Evolutionary conservation across 2,888 invertebrate genomes (phyloP), one percentile per base, ranked within the genome.

Genomic region (Mythimna impura): DNA sequence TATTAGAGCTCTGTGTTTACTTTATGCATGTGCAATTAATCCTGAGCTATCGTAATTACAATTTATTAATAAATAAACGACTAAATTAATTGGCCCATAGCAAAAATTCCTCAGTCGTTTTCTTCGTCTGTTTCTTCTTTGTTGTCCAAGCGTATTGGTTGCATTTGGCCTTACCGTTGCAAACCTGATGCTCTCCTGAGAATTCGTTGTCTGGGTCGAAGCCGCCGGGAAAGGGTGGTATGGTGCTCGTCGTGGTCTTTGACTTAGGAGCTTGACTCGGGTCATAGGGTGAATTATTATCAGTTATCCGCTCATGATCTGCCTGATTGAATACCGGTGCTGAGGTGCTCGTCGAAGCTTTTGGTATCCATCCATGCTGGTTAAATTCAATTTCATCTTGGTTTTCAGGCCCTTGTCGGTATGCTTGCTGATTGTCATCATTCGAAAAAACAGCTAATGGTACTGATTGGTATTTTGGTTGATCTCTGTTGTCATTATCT

Each of bases 171-270:
- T 72, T 71, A 9, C n/a, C 67, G 10, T 14, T 61, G n/a, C 79
- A 80, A 8, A 80, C 9, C 14, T 34, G 2, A 8, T 25, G 12
- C 5, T 40, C n/a, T 4, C 3, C 54, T 30, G 57, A 20, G 12
- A n/a, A 5, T 0, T 12, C 47, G 0, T 14, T 14, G 10, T 4
- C 54, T 9, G 78, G 71, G 0, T 2, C 0, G 12, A 66, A 8
- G 2, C 78, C 79, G 22, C 47, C 71, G 3, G 78, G 71, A 20
- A 60, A 80, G 3, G 79, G 79, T 0, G 79, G 79, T 40, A 82
- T 82, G 4, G 79, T 80, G 34, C 79, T 80, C 10, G 71, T 67
- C 7, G 79, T 79, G 17, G 68, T n/a, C 7, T 10, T 58, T 2
- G 5, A 3, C 8, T 52, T 52, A 9, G 9, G 54, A 12, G 0